phyloP scores from a whole-genome alignment of 2,113 vertebrate species.

The Hyperoodon ampullatus region DNA sequence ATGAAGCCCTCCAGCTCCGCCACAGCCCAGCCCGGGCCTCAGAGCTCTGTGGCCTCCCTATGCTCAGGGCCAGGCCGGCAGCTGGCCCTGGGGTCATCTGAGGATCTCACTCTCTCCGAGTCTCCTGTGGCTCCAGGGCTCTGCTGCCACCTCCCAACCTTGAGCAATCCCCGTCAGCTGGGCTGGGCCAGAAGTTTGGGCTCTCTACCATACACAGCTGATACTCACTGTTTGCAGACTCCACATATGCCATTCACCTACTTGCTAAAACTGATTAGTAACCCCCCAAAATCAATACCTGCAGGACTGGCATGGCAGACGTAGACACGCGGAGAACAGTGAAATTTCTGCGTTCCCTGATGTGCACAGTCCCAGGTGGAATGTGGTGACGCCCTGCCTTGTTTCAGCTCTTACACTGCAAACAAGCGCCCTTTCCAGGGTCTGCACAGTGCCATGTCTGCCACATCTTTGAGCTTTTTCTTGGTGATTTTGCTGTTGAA shows the following conservation, averaged over 20 bases:
- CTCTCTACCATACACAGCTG: background rate
- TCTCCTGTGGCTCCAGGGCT: background rate
- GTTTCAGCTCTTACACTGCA: background rate
- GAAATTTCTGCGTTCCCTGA: rapidly evolving
- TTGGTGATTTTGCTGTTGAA: background rate
- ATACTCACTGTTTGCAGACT: background rate
- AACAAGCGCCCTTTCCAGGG: background rate
- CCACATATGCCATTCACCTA: background rate
- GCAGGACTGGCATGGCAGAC: background rate
- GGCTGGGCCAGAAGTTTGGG: background rate
- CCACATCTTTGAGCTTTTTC: background rate
- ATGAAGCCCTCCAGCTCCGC: background rate
- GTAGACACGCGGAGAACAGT: background rate
- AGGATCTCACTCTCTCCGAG: background rate
- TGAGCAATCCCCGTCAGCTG: background rate
- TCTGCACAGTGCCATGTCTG: rapidly evolving
- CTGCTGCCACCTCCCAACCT: background rate
- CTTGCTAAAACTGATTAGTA: background rate
- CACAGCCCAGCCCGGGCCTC: background rate
- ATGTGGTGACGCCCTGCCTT: rapidly evolving
- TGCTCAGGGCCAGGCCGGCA: background rate
- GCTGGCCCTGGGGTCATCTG: background rate
- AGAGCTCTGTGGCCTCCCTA: background rate
- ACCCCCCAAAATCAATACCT: background rate
- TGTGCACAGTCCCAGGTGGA: rapidly evolving